Percentiles rank a stretch among this genome's conserved stretches.
Evolutionary conservation across 2,888 invertebrate genomes (phyloP).

Genomic region (Phyllotreta striolata): DNA sequence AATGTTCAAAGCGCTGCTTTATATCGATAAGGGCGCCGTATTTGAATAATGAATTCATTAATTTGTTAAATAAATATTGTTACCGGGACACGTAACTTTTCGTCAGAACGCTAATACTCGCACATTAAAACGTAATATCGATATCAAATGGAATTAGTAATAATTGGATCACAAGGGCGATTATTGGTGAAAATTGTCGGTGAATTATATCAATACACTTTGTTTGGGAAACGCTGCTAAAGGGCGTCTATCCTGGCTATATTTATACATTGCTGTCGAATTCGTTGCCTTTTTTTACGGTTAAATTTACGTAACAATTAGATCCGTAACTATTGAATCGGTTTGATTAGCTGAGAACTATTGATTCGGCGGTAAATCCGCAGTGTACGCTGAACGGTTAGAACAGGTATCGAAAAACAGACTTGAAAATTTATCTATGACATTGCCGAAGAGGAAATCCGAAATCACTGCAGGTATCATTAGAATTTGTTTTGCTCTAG

Average conservation of each 20-base stretch:
- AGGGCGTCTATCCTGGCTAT: not conserved
- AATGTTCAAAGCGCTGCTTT: conserved; percentile 17
- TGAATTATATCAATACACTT: too few species aligned
- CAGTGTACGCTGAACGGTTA: not conserved
- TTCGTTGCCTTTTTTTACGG: not conserved
- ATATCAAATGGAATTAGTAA: too few species aligned
- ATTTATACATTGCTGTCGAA: conserved; percentile 12
- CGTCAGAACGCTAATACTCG: too few species aligned
- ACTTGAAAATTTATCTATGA: too few species aligned
- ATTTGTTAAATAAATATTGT: conserved; percentile 1
- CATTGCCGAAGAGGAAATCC: too few species aligned
- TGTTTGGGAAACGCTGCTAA: too few species aligned
- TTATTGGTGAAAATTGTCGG: too few species aligned
- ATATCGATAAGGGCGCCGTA: conserved; percentile 2
- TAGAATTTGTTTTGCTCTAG: too few species aligned
- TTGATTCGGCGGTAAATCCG: conserved; percentile 10
- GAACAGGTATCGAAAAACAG: not conserved
- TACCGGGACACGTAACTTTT: too few species aligned
- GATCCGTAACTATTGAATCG: conserved; percentile 7
- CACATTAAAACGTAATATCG: too few species aligned
- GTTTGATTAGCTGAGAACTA: conserved; percentile 13
- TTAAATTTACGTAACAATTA: conserved; percentile 11
- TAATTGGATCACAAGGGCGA: too few species aligned
- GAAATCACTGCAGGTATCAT: too few species aligned
- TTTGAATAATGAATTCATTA: conserved; percentile 14